Percentiles rank a stretch among this genome's conserved stretches.
Conservation (phyloP, 37 sponge, comb jelly and placozoan genomes). For the Tethya wilhelma region DNA sequence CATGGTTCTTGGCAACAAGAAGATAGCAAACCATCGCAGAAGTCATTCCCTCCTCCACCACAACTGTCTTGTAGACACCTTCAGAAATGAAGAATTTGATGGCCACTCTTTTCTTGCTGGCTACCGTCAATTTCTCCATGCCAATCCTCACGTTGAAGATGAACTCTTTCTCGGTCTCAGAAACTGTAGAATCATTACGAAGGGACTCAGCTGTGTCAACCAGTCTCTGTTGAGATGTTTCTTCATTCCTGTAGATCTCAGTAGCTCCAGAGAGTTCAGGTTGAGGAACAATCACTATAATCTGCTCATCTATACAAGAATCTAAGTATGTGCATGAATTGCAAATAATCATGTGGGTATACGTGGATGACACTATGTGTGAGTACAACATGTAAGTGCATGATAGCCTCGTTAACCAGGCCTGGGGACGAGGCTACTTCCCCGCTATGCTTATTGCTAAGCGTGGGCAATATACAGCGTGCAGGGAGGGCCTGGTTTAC, state of each 20-base stretch:
- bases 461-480: too few species aligned
- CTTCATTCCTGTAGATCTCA: slow-evolving; percentile 39
- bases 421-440: too few species aligned
- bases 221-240: slow-evolving; percentile 48
- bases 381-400: too few species aligned
- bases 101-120: slow-evolving; percentile 70
- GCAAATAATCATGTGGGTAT: too few species aligned
- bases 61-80: slow-evolving; percentile 79
- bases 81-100: slow-evolving; percentile 81
- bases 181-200: slow-evolving; percentile 37
- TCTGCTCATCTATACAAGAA: neutral
- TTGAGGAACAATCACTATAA: slow-evolving; percentile 23
- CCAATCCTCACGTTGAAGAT: slow-evolving; percentile 82
- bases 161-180: slow-evolving; percentile 59
- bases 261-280: slow-evolving; percentile 49
- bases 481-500: too few species aligned
- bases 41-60: slow-evolving; percentile 87
- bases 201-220: slow-evolving; percentile 43
- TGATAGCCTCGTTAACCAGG: too few species aligned
- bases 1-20: slow-evolving; percentile 79
- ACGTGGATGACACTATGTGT: too few species aligned
- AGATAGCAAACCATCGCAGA: slow-evolving; percentile 74
- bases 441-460: too few species aligned
- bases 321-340: too few species aligned
- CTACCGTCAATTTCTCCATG: slow-evolving; percentile 84